phyloP scores from a whole-genome alignment of 2,797 vertebrate genomes.

The Psittacula derbiana region DNA sequence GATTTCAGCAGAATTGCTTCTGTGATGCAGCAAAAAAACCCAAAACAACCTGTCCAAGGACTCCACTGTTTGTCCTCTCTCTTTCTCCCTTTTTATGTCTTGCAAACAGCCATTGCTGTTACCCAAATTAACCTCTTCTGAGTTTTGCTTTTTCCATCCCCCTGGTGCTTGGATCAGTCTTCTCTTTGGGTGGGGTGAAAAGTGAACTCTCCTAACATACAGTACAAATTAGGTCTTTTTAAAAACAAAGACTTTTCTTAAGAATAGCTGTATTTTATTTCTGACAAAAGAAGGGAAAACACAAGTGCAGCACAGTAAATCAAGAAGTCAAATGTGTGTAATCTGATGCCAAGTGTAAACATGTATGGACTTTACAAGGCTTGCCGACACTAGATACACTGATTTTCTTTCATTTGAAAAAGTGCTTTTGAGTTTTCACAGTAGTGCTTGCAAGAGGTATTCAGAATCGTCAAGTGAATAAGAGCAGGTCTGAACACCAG shows the following conservation, averaged over 20 bases:
- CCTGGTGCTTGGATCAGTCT: neutral
- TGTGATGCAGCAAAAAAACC: constrained; percentile 29
- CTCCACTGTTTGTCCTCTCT: neutral
- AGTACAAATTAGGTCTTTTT: constrained; percentile 64
- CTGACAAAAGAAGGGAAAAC: constrained; percentile 65
- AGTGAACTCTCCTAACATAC: constrained; percentile 43
- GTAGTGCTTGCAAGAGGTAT: constrained; percentile 44
- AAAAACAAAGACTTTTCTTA: constrained; percentile 54
- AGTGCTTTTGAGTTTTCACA: constrained; percentile 66
- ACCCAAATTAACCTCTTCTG: constrained; percentile 47
- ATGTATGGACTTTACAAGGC: constrained; percentile 62
- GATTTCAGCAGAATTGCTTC: constrained; percentile 65
- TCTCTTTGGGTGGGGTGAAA: constrained; percentile 13
- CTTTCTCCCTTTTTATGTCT: neutral
- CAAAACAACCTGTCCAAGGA: neutral
- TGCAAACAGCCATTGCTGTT: neutral
- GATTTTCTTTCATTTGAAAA: constrained; percentile 62
- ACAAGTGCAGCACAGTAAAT: constrained; percentile 64
- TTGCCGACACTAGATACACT: constrained; percentile 61
- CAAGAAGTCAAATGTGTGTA: constrained; percentile 67
- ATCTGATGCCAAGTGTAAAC: constrained; percentile 71
- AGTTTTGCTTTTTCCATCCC: neutral
- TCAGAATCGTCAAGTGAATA: neutral
- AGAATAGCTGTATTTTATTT: constrained; percentile 68
- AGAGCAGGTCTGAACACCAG: neutral